phyloP scores from a whole-genome alignment of 2,113 vertebrate genomes.

The Urocolius indicus region DNA sequence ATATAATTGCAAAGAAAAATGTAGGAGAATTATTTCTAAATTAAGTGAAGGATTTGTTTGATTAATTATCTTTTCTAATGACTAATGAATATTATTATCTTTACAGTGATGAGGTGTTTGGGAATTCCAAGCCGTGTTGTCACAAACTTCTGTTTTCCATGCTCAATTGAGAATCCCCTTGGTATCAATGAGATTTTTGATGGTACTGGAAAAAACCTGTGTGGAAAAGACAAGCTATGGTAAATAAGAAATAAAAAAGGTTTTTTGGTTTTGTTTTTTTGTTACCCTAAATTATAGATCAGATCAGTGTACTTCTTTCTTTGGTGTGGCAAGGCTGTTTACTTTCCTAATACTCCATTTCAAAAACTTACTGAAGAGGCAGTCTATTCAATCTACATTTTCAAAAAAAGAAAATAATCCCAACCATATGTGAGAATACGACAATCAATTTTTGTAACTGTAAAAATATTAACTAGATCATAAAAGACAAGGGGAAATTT shows the following conservation, averaged over 20 bases:
- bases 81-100: neutral
- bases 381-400: neutral
- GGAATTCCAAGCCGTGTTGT: constrained; percentile 64
- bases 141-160: constrained; percentile 54
- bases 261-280: neutral
- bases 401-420: neutral
- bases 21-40: neutral
- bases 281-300: neutral
- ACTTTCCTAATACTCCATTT: neutral
- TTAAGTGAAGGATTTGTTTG: neutral
- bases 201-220: constrained; percentile 36
- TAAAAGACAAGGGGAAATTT: neutral
- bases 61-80: neutral
- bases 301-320: neutral
- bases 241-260: neutral
- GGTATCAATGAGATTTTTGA: constrained; percentile 59
- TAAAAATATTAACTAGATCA: neutral
- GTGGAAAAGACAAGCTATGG: constrained; percentile 65
- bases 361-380: neutral
- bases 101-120: constrained; percentile 52
- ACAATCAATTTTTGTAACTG: neutral
- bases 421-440: neutral
- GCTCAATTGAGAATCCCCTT: constrained; percentile 35
- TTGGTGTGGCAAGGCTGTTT: neutral
- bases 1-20: neutral